Percentiles rank a stretch among this genome's conserved stretches.
Evolutionary conservation across 2,113 vertebrate genomes (phyloP).

Genomic region (Geothlypis trichas): DNA sequence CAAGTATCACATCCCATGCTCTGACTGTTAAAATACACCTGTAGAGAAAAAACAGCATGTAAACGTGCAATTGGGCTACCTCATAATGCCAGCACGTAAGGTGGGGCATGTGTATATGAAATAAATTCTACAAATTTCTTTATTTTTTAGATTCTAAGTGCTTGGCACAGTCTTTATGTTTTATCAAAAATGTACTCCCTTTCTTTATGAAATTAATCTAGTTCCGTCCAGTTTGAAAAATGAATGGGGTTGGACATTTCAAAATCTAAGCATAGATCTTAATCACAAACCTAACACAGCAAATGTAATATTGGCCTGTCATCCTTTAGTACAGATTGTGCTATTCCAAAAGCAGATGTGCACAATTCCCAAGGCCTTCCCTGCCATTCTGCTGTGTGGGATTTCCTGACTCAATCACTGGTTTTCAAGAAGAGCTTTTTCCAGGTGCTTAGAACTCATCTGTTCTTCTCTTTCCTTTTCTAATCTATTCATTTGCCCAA

Average conservation of each 20-base stretch:
- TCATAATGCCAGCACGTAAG: background rate
- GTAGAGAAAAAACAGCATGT: fast-evolving
- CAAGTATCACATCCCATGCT: background rate
- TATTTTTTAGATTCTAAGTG: background rate
- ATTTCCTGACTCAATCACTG: background rate
- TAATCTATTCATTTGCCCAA: background rate
- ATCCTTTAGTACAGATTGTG: background rate
- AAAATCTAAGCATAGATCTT: background rate
- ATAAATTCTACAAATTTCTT: background rate
- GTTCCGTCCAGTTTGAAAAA: background rate
- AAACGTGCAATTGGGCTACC: background rate
- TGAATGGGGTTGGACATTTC: fast-evolving
- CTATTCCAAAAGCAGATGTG: background rate
- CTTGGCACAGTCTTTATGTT: background rate
- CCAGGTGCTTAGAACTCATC: background rate
- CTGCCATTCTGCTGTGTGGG: background rate
- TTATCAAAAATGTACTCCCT: background rate
- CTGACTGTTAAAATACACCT: background rate
- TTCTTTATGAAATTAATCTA: background rate
- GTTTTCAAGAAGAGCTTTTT: background rate
- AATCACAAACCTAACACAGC: background rate
- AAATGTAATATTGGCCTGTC: background rate
- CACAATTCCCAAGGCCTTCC: background rate
- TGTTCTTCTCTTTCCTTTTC: background rate
- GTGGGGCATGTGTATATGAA: fast-evolving